phyloP scores from a whole-genome alignment of 2,797 vertebrate genomes.

The Euthynnus affinis region DNA sequence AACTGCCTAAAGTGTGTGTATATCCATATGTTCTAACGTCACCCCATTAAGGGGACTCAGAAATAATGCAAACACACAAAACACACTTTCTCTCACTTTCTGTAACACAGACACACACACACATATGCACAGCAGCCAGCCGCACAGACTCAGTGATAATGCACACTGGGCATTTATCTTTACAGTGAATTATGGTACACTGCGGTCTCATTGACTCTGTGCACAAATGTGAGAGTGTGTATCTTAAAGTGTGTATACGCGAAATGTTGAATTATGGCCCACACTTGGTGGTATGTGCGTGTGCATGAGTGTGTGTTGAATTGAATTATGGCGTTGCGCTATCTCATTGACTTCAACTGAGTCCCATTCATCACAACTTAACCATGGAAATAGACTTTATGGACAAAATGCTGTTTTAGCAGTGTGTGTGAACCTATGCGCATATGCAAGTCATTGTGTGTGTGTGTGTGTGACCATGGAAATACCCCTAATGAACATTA shows the following conservation, averaged over 20 bases:
- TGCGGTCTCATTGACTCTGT: constrained; percentile 71
- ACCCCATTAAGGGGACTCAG: constrained; percentile 31
- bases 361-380: constrained; percentile 82
- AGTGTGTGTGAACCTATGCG: constrained; percentile 29
- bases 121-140: constrained; percentile 16
- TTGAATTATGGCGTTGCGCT: constrained; percentile 78
- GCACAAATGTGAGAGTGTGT: constrained; percentile 62
- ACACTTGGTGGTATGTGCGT: constrained; percentile 23
- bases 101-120: constrained; percentile 30
- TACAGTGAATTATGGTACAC: constrained; percentile 75
- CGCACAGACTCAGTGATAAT: constrained; percentile 60
- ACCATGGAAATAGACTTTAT: constrained; percentile 80
- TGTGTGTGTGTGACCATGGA: constrained; percentile 42
- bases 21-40: constrained; percentile 50
- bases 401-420: constrained; percentile 77
- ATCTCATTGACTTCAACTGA: constrained; percentile 81
- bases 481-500: constrained; percentile 56
- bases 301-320: constrained; percentile 58
- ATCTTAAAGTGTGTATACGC: constrained; percentile 63
- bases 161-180: constrained; percentile 79
- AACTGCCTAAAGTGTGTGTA: constrained; percentile 18
- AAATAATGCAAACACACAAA: constrained; percentile 13
- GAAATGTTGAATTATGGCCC: constrained; percentile 68
- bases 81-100: constrained; percentile 21
- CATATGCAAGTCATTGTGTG: constrained; percentile 25